Evolutionary conservation across 2,888 invertebrate genomes (phyloP), one percentile per base, ranked within the genome.

Genomic region (Pasiphila rectangulata): DNA sequence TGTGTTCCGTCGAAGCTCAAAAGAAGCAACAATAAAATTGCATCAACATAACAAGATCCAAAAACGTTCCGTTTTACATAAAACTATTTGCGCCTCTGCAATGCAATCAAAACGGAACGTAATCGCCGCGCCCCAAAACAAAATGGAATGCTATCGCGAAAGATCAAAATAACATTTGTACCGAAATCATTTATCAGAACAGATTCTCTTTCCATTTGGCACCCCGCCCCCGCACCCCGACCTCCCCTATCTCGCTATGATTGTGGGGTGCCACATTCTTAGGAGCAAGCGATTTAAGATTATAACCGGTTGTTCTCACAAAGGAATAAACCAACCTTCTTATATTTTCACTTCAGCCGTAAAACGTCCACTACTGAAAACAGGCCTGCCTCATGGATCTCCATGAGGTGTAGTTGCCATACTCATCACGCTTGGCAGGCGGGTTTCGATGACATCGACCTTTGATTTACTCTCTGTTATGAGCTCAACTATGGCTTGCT

Each of bases 161-260:
- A 80, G 82, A 84, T 85, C 84, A 82, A 80, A 83, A 83, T 80
- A 83, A 83, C 85, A 84, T 85, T 84, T 84, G 83, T 83, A 77
- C 76, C 73, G 69, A 78, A 83, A 83, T 84, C 85, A 85, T 85
- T 85, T 84, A 84, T 84, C 85, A 85, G 79, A 66, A 67, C 68
- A 77, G 81, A 83, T 80, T 81, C 83, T 75, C 73, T 83, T 85
- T 80, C 83, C 82, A 83, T 83, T 84, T 77, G 78, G 69, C 71
- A 64, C 67, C 76, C 74, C 65, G 61, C 64, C 57, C 68, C 55
- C 17, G 16, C 5, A 4, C 32, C 32, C 9, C 10, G 10, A 1
- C 13, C 16, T 17, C 16, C 17, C 32, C 61, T 63, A 55, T 63
- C 58, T 56, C 63, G 67, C 65, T 58, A 51, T 59, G 48, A 60